These are phyloP conservation scores for Pocillopora damicornis DNA, from an alignment of 64 coral and sea anemone genomes.

Conservation along the genomic window DNA sequence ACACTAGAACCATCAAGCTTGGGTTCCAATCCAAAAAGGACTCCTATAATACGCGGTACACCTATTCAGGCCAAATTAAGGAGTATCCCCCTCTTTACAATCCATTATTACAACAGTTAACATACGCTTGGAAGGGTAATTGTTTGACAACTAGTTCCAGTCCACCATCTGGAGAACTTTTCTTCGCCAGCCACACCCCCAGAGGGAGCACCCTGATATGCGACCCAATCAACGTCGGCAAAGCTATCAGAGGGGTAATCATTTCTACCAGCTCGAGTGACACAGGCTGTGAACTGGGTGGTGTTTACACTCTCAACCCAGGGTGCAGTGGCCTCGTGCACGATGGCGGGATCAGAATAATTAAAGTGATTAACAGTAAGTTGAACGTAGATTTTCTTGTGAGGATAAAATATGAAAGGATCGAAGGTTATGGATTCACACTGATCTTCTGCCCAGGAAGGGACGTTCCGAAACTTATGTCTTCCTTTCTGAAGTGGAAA, in stretches of 20 bases:
- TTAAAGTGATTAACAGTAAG: conserved; percentile 50
- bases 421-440: conserved; percentile 32
- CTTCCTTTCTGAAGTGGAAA: conserved; percentile 44
- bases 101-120: no score
- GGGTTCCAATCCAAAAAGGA: no score
- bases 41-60: no score
- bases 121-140: background rate
- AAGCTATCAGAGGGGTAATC: conserved; percentile 5
- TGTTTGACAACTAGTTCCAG: conserved; percentile 20
- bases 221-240: conserved; percentile 52
- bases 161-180: conserved; percentile 19
- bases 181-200: conserved; percentile 11
- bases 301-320: conserved; percentile 61
- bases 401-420: conserved; percentile 48
- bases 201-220: conserved; percentile 33
- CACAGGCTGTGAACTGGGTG: background rate
- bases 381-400: conserved; percentile 57
- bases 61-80: no score
- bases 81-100: no score
- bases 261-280: background rate
- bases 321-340: conserved; percentile 42
- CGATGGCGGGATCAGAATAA: conserved; percentile 4
- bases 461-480: background rate
- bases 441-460: background rate
- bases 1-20: no score